A percentile compares a stretch with the other conserved stretches of the same genome.
These are phyloP conservation scores for Sinhomidia bicolor DNA, from an alignment of 2,888 invertebrate genomes.

Conservation along the genomic window DNA sequence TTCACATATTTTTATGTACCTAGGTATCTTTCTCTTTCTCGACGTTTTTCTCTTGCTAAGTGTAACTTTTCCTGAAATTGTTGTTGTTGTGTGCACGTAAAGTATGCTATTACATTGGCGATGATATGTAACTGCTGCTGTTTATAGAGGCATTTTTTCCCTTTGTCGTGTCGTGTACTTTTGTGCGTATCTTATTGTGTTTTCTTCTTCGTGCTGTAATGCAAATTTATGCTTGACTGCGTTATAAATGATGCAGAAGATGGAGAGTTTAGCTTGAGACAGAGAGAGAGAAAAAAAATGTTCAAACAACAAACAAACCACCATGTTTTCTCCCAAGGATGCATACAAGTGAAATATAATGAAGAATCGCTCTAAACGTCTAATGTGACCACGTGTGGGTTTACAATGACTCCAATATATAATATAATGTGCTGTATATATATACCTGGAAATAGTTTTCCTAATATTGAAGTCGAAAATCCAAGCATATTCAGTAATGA, in stretches of 20 bases:
- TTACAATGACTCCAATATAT: not conserved
- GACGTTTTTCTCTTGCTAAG: not conserved
- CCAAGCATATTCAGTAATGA: conserved; percentile 15
- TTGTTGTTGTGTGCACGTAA: not conserved
- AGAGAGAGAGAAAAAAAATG: not conserved
- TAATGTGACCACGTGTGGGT: not conserved
- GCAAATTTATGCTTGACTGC: conserved; percentile 57
- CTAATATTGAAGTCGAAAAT: not conserved
- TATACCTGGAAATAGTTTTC: not conserved
- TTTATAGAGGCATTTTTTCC: not conserved
- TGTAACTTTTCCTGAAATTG: conserved; percentile 22
- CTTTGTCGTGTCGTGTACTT: not conserved
- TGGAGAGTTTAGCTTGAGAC: not conserved
- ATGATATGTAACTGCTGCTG: conserved; percentile 38
- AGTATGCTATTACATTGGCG: not conserved
- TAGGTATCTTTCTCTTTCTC: not conserved
- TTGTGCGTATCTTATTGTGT: conserved; percentile 28
- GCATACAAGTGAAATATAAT: conserved; percentile 23
- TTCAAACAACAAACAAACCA: not conserved
- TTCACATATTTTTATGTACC: too few relatives aligned
- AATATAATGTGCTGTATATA: not conserved
- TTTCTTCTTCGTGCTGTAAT: not conserved
- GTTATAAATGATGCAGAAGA: conserved; percentile 55
- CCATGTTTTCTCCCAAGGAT: not conserved
- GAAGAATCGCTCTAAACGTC: conserved; percentile 20